These are phyloP conservation scores for Caenorhabditis macrosperma DNA, from an alignment of 2,888 invertebrate species.

Conservation along the genomic window DNA sequence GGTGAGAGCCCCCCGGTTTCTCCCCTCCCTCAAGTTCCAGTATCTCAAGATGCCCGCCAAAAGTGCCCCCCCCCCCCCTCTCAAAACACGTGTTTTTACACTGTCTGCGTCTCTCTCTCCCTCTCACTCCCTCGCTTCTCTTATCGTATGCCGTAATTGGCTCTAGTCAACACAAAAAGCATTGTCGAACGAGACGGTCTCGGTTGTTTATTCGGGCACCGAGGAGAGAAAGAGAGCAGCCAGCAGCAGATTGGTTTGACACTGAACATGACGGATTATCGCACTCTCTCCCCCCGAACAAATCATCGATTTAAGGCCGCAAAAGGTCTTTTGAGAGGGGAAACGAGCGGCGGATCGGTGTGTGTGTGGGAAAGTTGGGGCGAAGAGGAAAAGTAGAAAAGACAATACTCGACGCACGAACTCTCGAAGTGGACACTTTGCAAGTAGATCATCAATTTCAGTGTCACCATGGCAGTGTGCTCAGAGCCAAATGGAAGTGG, in stretches of 20 bases:
- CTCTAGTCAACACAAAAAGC: slow-evolving; percentile 32
- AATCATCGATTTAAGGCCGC: slow-evolving; percentile 1
- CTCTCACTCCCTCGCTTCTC: not conserved
- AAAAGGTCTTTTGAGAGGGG: too few species aligned
- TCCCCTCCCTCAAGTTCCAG: not conserved
- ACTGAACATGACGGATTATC: slow-evolving; percentile 55
- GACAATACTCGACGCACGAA: slow-evolving; percentile 14
- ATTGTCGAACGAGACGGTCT: slow-evolving; percentile 7
- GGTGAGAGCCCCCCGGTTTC: slow-evolving; percentile 55
- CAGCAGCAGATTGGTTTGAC: slow-evolving; percentile 31
- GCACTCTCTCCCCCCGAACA: slow-evolving; percentile 22
- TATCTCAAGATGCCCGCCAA: slow-evolving; percentile 33
- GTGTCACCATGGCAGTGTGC: slow-evolving; percentile 77
- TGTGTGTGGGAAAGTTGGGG: slow-evolving; percentile 8
- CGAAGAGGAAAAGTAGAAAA: slow-evolving; percentile 12
- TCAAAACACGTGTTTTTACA: slow-evolving; percentile 51
- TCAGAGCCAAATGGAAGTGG: slow-evolving; percentile 70
- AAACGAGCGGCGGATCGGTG: not conserved
- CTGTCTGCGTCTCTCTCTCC: slow-evolving; percentile 25
- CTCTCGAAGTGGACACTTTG: not conserved
- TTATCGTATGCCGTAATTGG: slow-evolving; percentile 40
- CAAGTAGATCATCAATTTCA: slow-evolving; percentile 57
- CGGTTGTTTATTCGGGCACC: slow-evolving; percentile 31
- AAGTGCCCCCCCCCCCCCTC: too few species aligned
- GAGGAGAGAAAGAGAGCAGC: not conserved